These are phyloP conservation scores for Plagiodera versicolora DNA, from an alignment of 2,888 invertebrate species.

Conservation along the genomic window DNA sequence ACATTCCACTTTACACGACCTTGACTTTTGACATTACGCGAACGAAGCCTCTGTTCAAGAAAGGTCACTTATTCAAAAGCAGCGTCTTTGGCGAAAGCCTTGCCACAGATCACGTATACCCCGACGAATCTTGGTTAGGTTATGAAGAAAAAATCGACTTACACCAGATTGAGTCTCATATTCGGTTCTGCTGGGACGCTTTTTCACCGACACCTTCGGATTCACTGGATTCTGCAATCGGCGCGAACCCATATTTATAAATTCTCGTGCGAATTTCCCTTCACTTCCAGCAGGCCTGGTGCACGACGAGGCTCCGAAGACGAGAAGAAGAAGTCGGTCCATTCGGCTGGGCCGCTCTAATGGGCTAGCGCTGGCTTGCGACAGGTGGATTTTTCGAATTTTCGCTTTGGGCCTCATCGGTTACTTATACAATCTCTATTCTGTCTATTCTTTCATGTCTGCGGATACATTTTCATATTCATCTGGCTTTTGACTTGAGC, in stretches of 20 bases:
- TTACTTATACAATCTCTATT: no score
- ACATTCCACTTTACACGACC: no score
- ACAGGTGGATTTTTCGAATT: not conserved
- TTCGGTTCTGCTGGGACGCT: slow-evolving; percentile 36
- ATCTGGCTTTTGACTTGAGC: no score
- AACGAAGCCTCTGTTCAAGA: no score
- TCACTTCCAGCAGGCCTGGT: slow-evolving; percentile 51
- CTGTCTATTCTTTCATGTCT: no score
- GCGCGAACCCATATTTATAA: slow-evolving; percentile 53
- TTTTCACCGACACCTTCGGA: slow-evolving; percentile 46
- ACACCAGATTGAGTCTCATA: slow-evolving; percentile 50
- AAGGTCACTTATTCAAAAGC: no score
- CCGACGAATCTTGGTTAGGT: slow-evolving; percentile 5
- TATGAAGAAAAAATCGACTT: slow-evolving; percentile 37
- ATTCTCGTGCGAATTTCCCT: slow-evolving; percentile 52
- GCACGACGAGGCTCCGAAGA: slow-evolving; percentile 31
- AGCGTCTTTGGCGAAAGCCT: no score
- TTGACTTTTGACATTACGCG: no score
- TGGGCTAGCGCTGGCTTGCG: not conserved
- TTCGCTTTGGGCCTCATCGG: not conserved
- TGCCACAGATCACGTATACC: slow-evolving; percentile 1
- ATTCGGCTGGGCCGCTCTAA: not conserved
- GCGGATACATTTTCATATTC: no score
- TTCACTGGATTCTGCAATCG: slow-evolving; percentile 49
- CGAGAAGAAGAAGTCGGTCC: not conserved